Conservation (phyloP, 2,797 vertebrate genomes). For the Kryptopterus vitreolus region DNA sequence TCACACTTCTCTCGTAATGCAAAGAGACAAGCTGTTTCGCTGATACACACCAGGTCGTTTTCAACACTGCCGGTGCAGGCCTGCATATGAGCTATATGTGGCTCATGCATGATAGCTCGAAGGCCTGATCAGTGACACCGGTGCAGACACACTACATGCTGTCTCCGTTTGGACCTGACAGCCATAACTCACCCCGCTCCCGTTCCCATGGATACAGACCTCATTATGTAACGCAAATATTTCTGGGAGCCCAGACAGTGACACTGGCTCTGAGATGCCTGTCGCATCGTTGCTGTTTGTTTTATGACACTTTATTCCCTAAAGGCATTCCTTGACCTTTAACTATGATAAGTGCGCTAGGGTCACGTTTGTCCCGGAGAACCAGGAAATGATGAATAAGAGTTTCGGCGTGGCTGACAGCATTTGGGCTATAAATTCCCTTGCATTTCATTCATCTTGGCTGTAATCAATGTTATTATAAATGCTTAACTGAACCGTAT, state of each 20-base stretch:
- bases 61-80: conserved; percentile 31
- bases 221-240: conserved; percentile 51
- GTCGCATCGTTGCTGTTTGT: conserved; percentile 23
- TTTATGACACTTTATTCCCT: conserved; percentile 30
- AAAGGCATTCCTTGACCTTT: conserved; percentile 37
- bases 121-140: conserved; percentile 39
- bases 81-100: conserved; percentile 55
- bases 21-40: conserved; percentile 69
- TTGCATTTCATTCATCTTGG: not conserved
- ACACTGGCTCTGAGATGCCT: conserved; percentile 11
- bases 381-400: conserved; percentile 1
- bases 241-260: conserved; percentile 29
- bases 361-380: conserved; percentile 7
- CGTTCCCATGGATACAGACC: conserved; percentile 52
- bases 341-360: not conserved
- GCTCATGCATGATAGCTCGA: conserved; percentile 41
- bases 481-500: not conserved
- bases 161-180: conserved; percentile 30
- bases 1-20: conserved; percentile 63
- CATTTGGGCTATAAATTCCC: not conserved
- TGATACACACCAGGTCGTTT: conserved; percentile 61
- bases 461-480: not conserved
- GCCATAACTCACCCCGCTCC: conserved; percentile 47
- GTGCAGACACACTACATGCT: conserved; percentile 26
- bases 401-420: not conserved